Percentiles rank a stretch among this genome's conserved stretches.
These are phyloP conservation scores for Popillia japonica DNA, from an alignment of 1,140 invertebrate species.

Conservation along the genomic window DNA sequence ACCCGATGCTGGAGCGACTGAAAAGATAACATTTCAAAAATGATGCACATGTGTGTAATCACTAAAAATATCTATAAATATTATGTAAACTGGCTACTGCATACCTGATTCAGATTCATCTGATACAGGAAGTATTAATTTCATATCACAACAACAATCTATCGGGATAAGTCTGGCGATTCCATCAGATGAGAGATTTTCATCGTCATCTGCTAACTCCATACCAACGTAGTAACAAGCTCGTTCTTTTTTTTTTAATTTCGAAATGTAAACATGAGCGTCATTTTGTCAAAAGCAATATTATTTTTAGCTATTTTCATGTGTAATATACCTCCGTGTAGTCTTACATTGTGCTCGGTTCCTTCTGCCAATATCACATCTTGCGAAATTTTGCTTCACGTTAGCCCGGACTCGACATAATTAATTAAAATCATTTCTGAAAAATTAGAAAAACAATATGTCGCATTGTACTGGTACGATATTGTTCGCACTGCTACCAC, in stretches of 20 bases:
- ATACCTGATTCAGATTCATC: constrained; percentile 22
- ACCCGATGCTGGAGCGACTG: neutral
- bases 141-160: constrained; percentile 21
- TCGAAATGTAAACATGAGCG: constrained; percentile 29
- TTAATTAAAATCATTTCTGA: constrained; percentile 16
- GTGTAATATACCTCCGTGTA: neutral
- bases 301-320: constrained; percentile 22
- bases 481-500: too few species aligned
- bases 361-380: neutral
- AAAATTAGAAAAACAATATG: constrained; percentile 23
- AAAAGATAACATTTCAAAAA: neutral
- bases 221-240: constrained; percentile 26
- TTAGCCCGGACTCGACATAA: neutral
- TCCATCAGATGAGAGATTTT: constrained; percentile 16
- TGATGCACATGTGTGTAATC: constrained; percentile 13
- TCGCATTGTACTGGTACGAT: constrained; percentile 26
- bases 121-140: constrained; percentile 19
- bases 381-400: neutral
- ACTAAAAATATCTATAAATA: constrained; percentile 23
- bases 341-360: constrained; percentile 20
- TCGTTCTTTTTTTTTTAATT: constrained; percentile 31
- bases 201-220: constrained; percentile 21
- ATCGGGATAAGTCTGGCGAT: neutral
- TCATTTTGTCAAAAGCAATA: neutral
- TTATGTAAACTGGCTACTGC: constrained; percentile 7